Evolutionary conservation across 1,140 invertebrate genomes (phyloP).

Genomic region (Diabrotica virgifera): DNA sequence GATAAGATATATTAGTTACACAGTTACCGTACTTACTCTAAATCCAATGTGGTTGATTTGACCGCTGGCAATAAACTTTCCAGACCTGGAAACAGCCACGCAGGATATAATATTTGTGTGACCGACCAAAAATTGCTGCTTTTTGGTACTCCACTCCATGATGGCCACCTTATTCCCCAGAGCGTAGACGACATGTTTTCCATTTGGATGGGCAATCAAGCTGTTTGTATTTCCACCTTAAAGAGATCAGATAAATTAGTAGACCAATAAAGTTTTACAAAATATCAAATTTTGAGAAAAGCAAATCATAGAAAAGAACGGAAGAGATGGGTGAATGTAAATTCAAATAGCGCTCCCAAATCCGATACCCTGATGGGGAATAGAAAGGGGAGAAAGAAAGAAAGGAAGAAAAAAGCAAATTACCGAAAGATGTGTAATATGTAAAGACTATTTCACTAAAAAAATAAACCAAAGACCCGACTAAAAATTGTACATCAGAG

Average conservation of each 20-base stretch:
- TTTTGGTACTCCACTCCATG: constrained; percentile 67
- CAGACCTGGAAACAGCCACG: constrained; percentile 69
- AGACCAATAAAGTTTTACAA: constrained; percentile 15
- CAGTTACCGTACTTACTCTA: constrained; percentile 55
- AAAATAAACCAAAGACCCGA: too few relatives aligned
- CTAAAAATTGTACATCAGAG: too few relatives aligned
- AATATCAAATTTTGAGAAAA: background rate
- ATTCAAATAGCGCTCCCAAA: too few relatives aligned
- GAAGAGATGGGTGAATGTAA: too few relatives aligned
- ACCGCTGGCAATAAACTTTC: constrained; percentile 81
- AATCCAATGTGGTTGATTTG: constrained; percentile 89
- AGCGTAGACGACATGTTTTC: constrained; percentile 74
- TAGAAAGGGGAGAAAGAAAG: too few relatives aligned
- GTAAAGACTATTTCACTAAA: too few relatives aligned
- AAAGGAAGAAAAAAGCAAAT: too few relatives aligned
- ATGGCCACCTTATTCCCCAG: constrained; percentile 82
- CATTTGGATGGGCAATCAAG: constrained; percentile 74
- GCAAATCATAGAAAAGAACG: too few relatives aligned
- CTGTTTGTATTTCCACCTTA: constrained; percentile 67
- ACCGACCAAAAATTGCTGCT: constrained; percentile 75
- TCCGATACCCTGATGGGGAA: too few relatives aligned
- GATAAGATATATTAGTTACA: too few relatives aligned
- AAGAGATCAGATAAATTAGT: constrained; percentile 17
- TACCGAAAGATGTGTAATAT: too few relatives aligned
- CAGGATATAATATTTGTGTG: constrained; percentile 83